Percentiles rank a stretch among this genome's conserved stretches.
phyloP scores from a whole-genome alignment of 1,140 invertebrate genomes.

The Pseudoatta argentina region DNA sequence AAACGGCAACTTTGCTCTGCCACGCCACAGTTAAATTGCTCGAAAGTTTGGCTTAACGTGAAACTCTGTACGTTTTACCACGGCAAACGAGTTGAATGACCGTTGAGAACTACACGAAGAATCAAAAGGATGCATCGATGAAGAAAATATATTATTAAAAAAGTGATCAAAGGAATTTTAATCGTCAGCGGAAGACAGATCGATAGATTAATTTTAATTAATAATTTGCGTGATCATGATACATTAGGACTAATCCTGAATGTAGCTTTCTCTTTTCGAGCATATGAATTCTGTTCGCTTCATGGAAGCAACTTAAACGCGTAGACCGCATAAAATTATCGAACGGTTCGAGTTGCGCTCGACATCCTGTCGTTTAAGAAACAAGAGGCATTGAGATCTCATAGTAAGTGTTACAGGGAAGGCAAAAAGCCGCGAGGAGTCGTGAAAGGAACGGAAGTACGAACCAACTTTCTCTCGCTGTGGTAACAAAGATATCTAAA shows the following conservation, averaged over 20 bases:
- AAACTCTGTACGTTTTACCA: not conserved
- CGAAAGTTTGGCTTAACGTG: slow-evolving; percentile 6
- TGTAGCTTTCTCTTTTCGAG: slow-evolving; percentile 13
- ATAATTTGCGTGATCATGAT: not conserved
- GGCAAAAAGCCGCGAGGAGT: not conserved
- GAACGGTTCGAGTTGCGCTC: not conserved
- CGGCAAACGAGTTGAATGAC: slow-evolving; percentile 17
- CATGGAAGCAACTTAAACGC: not conserved
- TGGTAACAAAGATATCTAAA: slow-evolving; percentile 41
- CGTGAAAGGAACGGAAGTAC: slow-evolving; percentile 42
- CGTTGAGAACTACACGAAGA: not conserved
- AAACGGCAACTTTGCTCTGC: not conserved
- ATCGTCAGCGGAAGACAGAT: not conserved
- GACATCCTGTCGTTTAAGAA: slow-evolving; percentile 17
- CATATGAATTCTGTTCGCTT: not conserved
- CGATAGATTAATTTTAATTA: not conserved
- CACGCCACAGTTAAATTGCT: slow-evolving; percentile 5
- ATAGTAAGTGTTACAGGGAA: slow-evolving; percentile 25
- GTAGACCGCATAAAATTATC: slow-evolving; percentile 13
- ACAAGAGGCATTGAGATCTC: slow-evolving; percentile 3
- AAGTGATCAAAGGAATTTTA: not conserved
- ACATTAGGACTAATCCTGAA: not conserved
- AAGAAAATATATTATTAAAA: not conserved
- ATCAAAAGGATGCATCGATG: not conserved
- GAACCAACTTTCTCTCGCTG: slow-evolving; percentile 37